Evolutionary conservation across 2,888 invertebrate species (phyloP), one percentile per base, ranked within the genome.

Genomic region (Mylabris sibirica): DNA sequence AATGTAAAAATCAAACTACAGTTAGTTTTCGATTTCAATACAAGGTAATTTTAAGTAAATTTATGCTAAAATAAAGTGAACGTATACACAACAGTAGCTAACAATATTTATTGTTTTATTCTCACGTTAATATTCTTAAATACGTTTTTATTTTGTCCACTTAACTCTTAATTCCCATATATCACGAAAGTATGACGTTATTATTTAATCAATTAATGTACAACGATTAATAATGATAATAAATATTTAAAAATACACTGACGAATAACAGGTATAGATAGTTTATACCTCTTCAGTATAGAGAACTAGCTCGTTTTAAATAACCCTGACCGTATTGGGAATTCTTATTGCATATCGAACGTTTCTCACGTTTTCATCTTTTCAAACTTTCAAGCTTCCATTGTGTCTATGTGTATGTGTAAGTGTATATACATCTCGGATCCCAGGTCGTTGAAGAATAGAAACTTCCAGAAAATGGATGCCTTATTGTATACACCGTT

Each of bases 361-460:
- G 76, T 78, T 79, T 80, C 80, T 78, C 80, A 79, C 79, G 79
- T 77, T 78, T 75, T 77, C 78, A 77, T 78, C 79, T 79, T 79
- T 79, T 79, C 77, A 79, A 78, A 76, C 76, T 75, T 76, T 72
- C 73, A 74, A 71, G 67, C 76, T 69, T 75, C 76, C 74, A 78
- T 79, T 79, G 78, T 79, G 72, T 74, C 1, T 17, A 5, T 41
- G 11, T 11, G 11, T 30, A 30, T 30, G 30, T 30, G 30, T 30
- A 8, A 30, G 30, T 30, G 30, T 30, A 30, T 30, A 30, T 30
- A n/a, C n/a, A 30, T 30, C 65, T 57, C 60, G 65, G 63, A 66
- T 64, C 64, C 66, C 63, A 62, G 59, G 57, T 57, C 57, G 57
- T 26, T 38, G 41, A 49, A 65, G 72, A 74, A 69, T 65, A 59